A percentile compares a stretch with the other conserved stretches of the same genome.
These are phyloP conservation scores for Poicephalus gulielmi DNA, from an alignment of 2,113 vertebrate species.

Conservation along the genomic window DNA sequence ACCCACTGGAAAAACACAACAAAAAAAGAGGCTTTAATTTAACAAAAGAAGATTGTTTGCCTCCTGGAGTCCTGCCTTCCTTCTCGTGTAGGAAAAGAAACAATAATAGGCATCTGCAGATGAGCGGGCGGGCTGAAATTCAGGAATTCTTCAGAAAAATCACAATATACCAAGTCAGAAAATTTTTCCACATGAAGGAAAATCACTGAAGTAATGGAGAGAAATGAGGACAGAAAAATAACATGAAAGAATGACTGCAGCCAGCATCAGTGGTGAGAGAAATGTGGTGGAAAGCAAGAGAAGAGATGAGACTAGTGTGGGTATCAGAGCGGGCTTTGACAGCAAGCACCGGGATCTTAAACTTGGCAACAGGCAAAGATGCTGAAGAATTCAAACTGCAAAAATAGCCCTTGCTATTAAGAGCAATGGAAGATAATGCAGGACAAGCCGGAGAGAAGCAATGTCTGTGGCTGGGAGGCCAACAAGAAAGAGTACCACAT, in stretches of 20 bases:
- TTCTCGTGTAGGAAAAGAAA: neutral
- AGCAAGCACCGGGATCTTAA: neutral
- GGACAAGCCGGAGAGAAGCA: neutral
- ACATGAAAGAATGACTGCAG: neutral
- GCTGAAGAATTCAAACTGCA: neutral
- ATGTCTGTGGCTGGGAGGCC: neutral
- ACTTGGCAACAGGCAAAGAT: neutral
- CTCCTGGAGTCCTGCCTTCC: neutral
- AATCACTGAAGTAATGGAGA: neutral
- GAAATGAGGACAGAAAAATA: neutral
- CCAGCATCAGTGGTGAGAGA: neutral
- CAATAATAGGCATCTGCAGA: neutral
- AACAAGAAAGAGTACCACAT: neutral
- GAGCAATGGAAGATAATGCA: neutral
- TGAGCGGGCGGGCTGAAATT: neutral
- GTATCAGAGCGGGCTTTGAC: neutral
- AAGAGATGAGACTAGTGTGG: neutral
- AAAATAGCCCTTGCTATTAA: neutral
- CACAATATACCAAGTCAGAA: neutral
- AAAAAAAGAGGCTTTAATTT: neutral
- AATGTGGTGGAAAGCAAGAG: neutral
- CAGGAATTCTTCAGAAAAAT: neutral
- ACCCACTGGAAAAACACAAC: fast-evolving
- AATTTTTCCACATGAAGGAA: neutral
- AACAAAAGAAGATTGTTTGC: neutral